Percentiles rank a stretch among this genome's conserved stretches.
phyloP scores from a whole-genome alignment of 2,797 vertebrate genomes.

The Gymnopithys bicolor region DNA sequence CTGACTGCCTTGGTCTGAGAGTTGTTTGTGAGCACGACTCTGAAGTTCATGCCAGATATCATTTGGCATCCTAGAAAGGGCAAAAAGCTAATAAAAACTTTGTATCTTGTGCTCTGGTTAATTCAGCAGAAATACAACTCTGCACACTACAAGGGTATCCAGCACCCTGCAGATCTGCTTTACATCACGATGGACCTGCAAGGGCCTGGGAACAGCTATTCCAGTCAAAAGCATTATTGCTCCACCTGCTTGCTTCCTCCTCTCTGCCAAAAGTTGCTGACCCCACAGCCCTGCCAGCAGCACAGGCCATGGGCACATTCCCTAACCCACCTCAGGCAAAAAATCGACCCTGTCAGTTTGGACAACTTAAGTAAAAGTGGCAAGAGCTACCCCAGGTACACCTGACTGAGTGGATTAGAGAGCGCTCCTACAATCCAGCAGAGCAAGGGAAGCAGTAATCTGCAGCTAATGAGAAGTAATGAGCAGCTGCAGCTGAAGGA shows the following conservation, averaged over 20 bases:
- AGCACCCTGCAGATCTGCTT: neutral
- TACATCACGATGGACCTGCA: rapidly evolving
- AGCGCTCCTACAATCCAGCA: neutral
- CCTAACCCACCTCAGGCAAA: neutral
- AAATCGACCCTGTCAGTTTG: neutral
- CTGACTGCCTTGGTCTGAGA: neutral
- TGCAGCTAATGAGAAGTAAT: neutral
- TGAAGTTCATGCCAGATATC: neutral
- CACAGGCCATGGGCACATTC: neutral
- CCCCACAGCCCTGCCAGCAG: neutral
- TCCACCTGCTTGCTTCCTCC: neutral
- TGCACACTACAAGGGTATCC: neutral
- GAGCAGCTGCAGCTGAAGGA: neutral
- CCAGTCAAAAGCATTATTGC: neutral
- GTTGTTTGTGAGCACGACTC: neutral
- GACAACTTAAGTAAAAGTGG: neutral
- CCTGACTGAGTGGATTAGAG: neutral
- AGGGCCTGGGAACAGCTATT: neutral
- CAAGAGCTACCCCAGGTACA: neutral
- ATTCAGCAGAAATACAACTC: slow-evolving; percentile 32
- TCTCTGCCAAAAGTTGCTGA: neutral
- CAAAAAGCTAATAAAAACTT: slow-evolving; percentile 28
- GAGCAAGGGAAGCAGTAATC: neutral
- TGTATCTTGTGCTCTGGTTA: neutral
- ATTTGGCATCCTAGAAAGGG: neutral